Base-by-base conservation (phyloP, 1,140 invertebrate genomes). In the Danaus plexippus region DNA sequence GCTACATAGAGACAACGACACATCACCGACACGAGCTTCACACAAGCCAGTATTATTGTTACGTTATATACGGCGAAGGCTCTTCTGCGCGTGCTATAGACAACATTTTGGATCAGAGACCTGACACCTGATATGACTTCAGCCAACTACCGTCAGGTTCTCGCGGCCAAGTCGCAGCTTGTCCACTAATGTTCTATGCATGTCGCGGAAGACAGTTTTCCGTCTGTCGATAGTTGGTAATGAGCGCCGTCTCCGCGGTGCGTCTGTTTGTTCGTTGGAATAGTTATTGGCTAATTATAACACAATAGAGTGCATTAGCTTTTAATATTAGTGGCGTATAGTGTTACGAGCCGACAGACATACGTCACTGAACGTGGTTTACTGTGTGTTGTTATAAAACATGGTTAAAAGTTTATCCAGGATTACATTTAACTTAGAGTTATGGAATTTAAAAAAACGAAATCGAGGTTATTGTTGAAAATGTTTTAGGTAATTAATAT, bases 251-350 rank as follows among this genome's bases (percentile, higher is more conserved):
- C 57, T 59, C 59, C 57, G 54, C 61, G 52, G 52, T 48, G 45
- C 56, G 51, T 43, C 63, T 12, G 51, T 54, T 61, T 59, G 47
- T 64, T 67, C 63, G 46, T 47, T 69, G 64, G 62, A 43, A 61
- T 64, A 66, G 63, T 68, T 57, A 57, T 59, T 68, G 66, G 73
- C 68, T 69, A 77, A 69, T 68, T 63, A 64, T 52, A 56, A 61
- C 62, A 71, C 69, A 69, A 57, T 67, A 66, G 75, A 77, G 70
- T 71, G 68, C 71, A 71, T 80, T 81, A 86, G 80, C 75, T 84
- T 85, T 81, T 85, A 85, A 85, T 79, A 85, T 88, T 87, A 87
- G 85, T 84, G 85, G 87, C 87, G 87, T 81, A 70, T 87, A 87
- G 85, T 82, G 80, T 81, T 85, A 86, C 77, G 87, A 85, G 59